Conservation (phyloP, 1,140 invertebrate genomes). For the Laupala kohalensis region DNA sequence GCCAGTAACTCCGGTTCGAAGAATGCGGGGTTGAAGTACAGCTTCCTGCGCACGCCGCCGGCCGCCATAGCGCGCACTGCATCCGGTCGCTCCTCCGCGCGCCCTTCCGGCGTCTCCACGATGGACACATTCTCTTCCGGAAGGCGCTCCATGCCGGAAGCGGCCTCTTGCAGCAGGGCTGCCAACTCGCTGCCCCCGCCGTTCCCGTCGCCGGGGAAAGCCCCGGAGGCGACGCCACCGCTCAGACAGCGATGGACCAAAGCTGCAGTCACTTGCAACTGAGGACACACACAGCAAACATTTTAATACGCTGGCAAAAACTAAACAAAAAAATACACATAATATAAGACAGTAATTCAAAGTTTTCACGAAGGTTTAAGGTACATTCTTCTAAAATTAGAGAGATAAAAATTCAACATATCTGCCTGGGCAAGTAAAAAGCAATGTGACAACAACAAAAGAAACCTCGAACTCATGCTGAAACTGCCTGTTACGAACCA, state of each 20-base stretch:
- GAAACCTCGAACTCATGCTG: too few species aligned
- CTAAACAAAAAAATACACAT: not conserved
- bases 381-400: not conserved
- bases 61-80: constrained; percentile 44
- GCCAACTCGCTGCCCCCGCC: too few species aligned
- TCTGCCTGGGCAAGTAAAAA: too few species aligned
- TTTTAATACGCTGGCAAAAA: not conserved
- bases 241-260: constrained; percentile 46
- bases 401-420: too few species aligned
- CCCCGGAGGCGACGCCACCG: too few species aligned
- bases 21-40: constrained; percentile 78
- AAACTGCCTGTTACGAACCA: too few species aligned
- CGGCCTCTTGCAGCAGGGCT: constrained; percentile 9
- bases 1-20: constrained; percentile 70
- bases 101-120: constrained; percentile 56
- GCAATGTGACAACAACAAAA: too few species aligned
- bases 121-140: constrained; percentile 73
- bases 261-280: constrained; percentile 50
- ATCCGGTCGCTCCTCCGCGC: constrained; percentile 41
- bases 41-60: constrained; percentile 52
- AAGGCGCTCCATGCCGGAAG: constrained; percentile 46
- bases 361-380: not conserved
- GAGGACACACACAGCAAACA: constrained; percentile 2
- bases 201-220: too few species aligned
- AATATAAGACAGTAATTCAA: not conserved